Base-by-base conservation (phyloP, 2,113 vertebrate genomes). In the Peromyscus leucopus region DNA sequence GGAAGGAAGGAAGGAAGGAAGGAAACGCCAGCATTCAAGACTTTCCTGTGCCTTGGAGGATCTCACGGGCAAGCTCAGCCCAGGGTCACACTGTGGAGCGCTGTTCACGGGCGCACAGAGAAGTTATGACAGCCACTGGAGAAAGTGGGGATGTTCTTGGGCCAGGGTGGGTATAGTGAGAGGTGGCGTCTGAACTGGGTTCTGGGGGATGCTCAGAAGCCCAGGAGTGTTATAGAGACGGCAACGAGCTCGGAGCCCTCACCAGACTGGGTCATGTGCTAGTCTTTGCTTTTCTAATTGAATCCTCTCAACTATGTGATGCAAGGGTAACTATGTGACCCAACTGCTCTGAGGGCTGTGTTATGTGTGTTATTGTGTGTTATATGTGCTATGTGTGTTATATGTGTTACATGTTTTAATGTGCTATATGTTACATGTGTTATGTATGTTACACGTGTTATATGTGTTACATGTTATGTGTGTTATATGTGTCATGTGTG, bases 191-290 rank as follows among this genome's bases (percentile, higher is more conserved):
- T 86, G 26, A 15, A 12, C 39, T 85, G 36, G 82, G 65, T 93
- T 92, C 89, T 90, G 75, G 92, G 82, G 84, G 59, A 46, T 92
- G 42, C 51, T 5, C 48, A 89, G 76, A 86, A 96, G 67, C 59
- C 89, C 31, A 31, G 15, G 0, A 3, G 21, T 39, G 39, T 46
- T 48, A 7, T 12, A 86, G 83, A 93, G 93, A 90, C 75, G 71
- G 31, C 57, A 79, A 51, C 1, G 33, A 51, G 31, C 26, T 92
- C 42, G 9, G 36, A 59, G 61, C 28, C 51, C 5, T 84, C 36
- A 26, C 79, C 31, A 17, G 63, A 33, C 26, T 36, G 5, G 28
- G 13, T 72, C 61, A 21, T 7, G 65, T 71, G 51, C 57, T 75
- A 3, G 75, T 42, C 59, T 84, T 57, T 72, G 55, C 26, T 46